Conservation (phyloP, 2,888 invertebrate species). For the Mycogona germanica region DNA sequence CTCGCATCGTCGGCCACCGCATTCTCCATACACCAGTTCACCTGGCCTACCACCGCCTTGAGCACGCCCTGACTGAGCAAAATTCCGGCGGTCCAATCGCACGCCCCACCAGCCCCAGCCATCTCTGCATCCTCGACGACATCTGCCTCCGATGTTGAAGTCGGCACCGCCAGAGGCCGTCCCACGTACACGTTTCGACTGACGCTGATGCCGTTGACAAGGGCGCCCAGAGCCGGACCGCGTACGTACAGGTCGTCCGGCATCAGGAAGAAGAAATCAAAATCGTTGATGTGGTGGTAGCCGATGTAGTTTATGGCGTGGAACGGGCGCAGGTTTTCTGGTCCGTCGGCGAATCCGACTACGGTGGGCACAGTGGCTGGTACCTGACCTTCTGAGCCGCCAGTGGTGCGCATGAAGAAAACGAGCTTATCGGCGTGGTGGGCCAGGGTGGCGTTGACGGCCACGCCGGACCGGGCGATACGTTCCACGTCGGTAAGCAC, state of each 20-base stretch:
- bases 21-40: slow-evolving; percentile 84
- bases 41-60: slow-evolving; percentile 55
- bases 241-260: slow-evolving; percentile 77
- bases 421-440: slow-evolving; percentile 70
- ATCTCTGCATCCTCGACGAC: no score
- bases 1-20: slow-evolving; percentile 68
- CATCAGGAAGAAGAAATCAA: slow-evolving; percentile 82
- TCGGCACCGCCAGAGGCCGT: slow-evolving; percentile 32
- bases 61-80: slow-evolving; percentile 77
- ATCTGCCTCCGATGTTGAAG: slow-evolving; percentile 19
- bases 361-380: slow-evolving; percentile 43
- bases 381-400: slow-evolving; percentile 28
- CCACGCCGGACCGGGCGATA: slow-evolving; percentile 31
- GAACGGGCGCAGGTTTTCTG: slow-evolving; percentile 62
- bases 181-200: slow-evolving; percentile 78
- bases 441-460: slow-evolving; percentile 76
- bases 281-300: slow-evolving; percentile 77
- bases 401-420: slow-evolving; percentile 49
- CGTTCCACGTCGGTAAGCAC: slow-evolving; percentile 48
- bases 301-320: slow-evolving; percentile 79
- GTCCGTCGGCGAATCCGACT: slow-evolving; percentile 75
- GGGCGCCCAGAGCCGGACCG: slow-evolving; percentile 54
- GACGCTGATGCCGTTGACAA: slow-evolving; percentile 66
- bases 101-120: no score
- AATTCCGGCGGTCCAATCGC: slow-evolving; percentile 62